Conservation (phyloP, 2,888 invertebrate species). For the Lasius fuliginosus region DNA sequence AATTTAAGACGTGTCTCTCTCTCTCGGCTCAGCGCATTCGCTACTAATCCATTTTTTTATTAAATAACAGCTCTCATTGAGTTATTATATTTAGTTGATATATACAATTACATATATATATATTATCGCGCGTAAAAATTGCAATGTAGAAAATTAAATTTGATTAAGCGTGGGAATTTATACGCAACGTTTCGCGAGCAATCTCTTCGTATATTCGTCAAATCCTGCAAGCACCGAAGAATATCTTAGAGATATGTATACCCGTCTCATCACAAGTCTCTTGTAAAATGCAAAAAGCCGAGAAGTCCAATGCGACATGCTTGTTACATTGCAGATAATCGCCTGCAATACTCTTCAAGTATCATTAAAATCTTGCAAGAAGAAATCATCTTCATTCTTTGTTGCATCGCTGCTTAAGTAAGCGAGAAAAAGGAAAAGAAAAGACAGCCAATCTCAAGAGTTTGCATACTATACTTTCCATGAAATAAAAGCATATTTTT, state of each 20-base stretch:
- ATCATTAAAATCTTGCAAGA: constrained; percentile 25
- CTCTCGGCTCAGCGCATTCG: background rate
- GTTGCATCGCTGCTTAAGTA: background rate
- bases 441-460: background rate
- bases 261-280: constrained; percentile 24
- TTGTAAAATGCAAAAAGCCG: constrained; percentile 22
- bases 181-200: constrained; percentile 3
- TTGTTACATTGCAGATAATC: constrained; percentile 56
- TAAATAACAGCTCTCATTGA: background rate
- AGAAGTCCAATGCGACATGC: constrained; percentile 20
- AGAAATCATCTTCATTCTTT: constrained; percentile 1
- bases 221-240: background rate
- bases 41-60: constrained; percentile 17
- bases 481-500: background rate
- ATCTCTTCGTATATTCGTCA: constrained; percentile 25
- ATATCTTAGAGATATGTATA: background rate
- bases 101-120: background rate
- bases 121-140: background rate
- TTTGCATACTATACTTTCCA: background rate
- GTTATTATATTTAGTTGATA: background rate
- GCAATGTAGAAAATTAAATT: background rate
- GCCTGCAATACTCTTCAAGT: constrained; percentile 58
- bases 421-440: background rate
- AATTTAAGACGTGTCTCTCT: background rate
- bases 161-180: constrained; percentile 25